Percentiles rank a stretch among this genome's conserved stretches.
These are phyloP conservation scores for Lordiphosa andalusiaca DNA, from an alignment of 2,888 invertebrate species.

Conservation along the genomic window DNA sequence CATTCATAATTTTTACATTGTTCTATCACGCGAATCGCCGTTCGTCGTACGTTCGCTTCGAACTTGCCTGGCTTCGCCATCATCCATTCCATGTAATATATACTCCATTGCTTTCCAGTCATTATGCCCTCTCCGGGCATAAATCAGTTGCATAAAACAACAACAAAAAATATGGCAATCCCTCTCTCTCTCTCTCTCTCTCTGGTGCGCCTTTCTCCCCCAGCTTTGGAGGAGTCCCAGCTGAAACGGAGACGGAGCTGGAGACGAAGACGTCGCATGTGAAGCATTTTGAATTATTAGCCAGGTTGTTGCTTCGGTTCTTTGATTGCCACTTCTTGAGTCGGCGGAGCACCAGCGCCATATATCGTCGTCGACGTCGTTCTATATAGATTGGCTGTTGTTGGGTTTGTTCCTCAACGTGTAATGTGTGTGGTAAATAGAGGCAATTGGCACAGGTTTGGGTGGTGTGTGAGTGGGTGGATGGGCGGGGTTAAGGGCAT, in stretches of 20 bases:
- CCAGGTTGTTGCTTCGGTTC: slow-evolving; percentile 45
- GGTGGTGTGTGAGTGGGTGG: too few species aligned
- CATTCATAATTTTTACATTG: slow-evolving; percentile 70
- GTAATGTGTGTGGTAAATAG: slow-evolving; percentile 64
- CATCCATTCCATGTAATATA: slow-evolving; percentile 49
- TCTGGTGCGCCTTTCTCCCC: slow-evolving; percentile 12
- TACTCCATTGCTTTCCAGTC: slow-evolving; percentile 67
- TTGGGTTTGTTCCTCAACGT: slow-evolving; percentile 35
- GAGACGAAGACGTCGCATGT: slow-evolving; percentile 49
- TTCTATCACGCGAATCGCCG: slow-evolving; percentile 76
- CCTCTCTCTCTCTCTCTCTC: neutral
- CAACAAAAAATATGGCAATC: slow-evolving; percentile 15
- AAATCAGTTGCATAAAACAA: slow-evolving; percentile 49
- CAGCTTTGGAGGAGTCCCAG: slow-evolving; percentile 16
- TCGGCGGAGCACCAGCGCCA: slow-evolving; percentile 34
- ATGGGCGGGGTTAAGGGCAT: too few species aligned
- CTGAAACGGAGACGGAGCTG: slow-evolving; percentile 5
- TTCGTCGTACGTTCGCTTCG: slow-evolving; percentile 23
- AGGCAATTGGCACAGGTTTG: slow-evolving; percentile 39
- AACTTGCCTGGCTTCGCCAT: slow-evolving; percentile 12
- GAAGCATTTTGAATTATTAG: slow-evolving; percentile 69
- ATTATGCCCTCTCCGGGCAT: slow-evolving; percentile 56
- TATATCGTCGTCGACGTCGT: slow-evolving; percentile 34
- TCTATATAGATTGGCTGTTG: slow-evolving; percentile 55
- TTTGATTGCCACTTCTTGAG: slow-evolving; percentile 59